These are phyloP conservation scores for Papilio machaon DNA, from an alignment of 1,140 invertebrate genomes.

Conservation along the genomic window DNA sequence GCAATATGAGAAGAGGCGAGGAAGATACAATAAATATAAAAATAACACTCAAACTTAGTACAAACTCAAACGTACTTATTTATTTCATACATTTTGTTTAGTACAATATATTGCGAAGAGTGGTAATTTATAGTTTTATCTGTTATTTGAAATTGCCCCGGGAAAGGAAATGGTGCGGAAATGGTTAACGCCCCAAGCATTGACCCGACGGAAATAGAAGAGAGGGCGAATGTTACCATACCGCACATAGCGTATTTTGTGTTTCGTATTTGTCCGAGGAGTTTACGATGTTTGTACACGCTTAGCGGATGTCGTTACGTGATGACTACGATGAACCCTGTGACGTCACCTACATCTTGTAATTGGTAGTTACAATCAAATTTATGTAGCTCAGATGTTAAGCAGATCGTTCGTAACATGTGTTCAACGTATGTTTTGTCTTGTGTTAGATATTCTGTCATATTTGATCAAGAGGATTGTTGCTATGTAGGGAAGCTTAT, in stretches of 20 bases:
- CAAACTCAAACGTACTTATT: not conserved
- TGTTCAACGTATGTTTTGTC: not conserved
- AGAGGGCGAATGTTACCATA: constrained; percentile 42
- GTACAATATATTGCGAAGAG: constrained; percentile 2
- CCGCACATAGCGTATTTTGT: constrained; percentile 37
- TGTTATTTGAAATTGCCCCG: constrained; percentile 48
- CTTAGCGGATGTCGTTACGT: constrained; percentile 19
- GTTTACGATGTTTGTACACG: constrained; percentile 29
- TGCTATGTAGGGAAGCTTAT: not conserved
- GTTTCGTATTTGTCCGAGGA: not conserved
- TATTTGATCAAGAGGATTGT: not conserved
- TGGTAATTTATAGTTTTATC: constrained; percentile 28
- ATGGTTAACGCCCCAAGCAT: constrained; percentile 67
- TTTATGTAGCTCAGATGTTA: constrained; percentile 26
- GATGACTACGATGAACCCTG: constrained; percentile 8
- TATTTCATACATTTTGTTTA: not conserved
- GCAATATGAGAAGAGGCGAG: not conserved
- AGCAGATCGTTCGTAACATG: not conserved
- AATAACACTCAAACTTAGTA: not conserved
- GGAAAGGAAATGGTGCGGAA: constrained; percentile 68
- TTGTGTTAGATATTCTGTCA: not conserved
- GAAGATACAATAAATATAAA: not conserved
- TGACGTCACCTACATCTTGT: not conserved
- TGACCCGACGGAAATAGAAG: constrained; percentile 68
- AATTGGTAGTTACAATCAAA: constrained; percentile 10